These are phyloP conservation scores for Staurois parvus DNA, from an alignment of 2,797 vertebrate species.

Conservation along the genomic window DNA sequence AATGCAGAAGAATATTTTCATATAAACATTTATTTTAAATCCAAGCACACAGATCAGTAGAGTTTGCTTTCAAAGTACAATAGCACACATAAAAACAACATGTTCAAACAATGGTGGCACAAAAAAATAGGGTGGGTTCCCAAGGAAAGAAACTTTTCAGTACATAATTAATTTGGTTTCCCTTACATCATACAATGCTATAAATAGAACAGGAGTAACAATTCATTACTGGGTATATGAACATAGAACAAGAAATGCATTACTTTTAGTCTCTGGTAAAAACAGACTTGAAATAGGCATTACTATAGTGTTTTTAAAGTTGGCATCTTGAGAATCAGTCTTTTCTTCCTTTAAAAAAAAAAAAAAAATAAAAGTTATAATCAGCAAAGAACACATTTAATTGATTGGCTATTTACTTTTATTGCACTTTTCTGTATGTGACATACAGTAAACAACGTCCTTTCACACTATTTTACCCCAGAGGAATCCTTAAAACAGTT, in stretches of 20 bases:
- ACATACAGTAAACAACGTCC: too few species aligned
- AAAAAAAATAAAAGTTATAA: too few species aligned
- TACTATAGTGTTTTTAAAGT: too few species aligned
- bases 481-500: too few species aligned
- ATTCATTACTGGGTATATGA: background rate
- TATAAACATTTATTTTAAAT: background rate
- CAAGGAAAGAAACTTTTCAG: conserved; percentile 7
- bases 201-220: background rate
- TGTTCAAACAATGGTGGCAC: conserved; percentile 3
- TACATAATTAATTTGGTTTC: conserved; percentile 2
- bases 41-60: background rate
- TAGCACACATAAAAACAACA: background rate
- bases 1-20: too few species aligned
- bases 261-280: background rate
- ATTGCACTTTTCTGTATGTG: too few species aligned
- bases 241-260: background rate
- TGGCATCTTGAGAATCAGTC: too few species aligned
- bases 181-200: conserved; percentile 14
- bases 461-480: too few species aligned
- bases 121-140: background rate
- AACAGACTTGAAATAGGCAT: background rate
- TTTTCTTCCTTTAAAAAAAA: too few species aligned
- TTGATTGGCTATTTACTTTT: too few species aligned
- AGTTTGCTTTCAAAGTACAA: background rate
- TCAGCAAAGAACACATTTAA: too few species aligned